phyloP scores from a whole-genome alignment of 2,888 invertebrate species.

The Rotaria macrura region DNA sequence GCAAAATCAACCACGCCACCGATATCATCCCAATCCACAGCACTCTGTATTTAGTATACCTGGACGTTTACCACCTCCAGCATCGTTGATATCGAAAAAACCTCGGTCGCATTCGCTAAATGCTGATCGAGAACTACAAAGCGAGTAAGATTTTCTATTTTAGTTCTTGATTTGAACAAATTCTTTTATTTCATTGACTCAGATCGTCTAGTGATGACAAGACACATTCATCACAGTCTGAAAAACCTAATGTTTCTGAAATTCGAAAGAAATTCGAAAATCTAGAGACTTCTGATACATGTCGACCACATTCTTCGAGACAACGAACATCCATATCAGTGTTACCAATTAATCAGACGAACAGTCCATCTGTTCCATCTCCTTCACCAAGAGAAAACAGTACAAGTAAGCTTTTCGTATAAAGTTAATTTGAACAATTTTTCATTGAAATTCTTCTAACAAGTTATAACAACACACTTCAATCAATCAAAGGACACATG shows the following conservation, averaged over 20 bases:
- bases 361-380: no score
- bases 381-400: not conserved
- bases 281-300: not conserved
- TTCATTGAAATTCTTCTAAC: not conserved
- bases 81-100: not conserved
- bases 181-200: not conserved
- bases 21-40: no score
- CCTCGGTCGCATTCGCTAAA: not conserved
- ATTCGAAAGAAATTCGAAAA: not conserved
- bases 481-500: not conserved
- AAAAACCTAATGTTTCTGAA: not conserved
- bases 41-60: not conserved
- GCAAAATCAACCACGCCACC: not conserved
- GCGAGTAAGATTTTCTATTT: not conserved
- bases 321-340: not conserved
- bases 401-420: not conserved
- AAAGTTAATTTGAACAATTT: not conserved
- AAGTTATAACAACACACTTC: not conserved
- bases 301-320: not conserved
- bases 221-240: not conserved
- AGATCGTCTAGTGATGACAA: not conserved
- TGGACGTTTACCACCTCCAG: not conserved
- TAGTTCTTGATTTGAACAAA: not conserved
- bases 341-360: not conserved
- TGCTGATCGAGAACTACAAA: not conserved